Evolutionary conservation across 1,140 invertebrate genomes (phyloP), one percentile per base, ranked within the genome.

Genomic region (Drosophila watanabei): DNA sequence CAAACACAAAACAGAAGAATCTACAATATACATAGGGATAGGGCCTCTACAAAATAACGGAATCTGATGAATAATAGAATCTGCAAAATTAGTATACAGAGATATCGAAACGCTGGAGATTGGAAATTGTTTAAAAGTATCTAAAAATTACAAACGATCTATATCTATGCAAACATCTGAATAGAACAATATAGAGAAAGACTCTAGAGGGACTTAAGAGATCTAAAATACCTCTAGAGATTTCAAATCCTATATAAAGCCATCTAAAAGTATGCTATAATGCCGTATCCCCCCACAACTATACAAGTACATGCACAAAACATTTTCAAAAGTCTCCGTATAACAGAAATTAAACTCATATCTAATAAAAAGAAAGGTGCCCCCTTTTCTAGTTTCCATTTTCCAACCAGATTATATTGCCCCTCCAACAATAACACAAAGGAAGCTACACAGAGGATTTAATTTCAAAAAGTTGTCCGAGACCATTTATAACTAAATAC

Each of bases 401-500:
- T 37, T 10, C 18, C 52, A 37, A 37, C 8, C 33, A 56, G 33
- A 56, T 24, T 39, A 24, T n/a, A 37, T 37, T 37, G 33, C 52
- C 20, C 14, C 35, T 24, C 52, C 46, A 28, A 28, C 18, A 28
- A 52, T 20, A 66, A 45, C 49, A 37, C 61, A 65, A 51, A 65
- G 59, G 35, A 43, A 39, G 9, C 20, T 24, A 56, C 20, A 16
- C 35, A 20, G 16, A 32, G 33, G 24, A 28, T 14, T 28, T 52
- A 6, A 63, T 49, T 37, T 28, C 16, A 8, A 16, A 68, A 20
- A 46, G 62, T 70, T 45, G 58, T 66, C 14, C 30, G 61, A 28
- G 48, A 45, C 13, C 62, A 51, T 52, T 28, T 41, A 45, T 14
- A 66, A 66, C 37, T 43, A 70, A 66, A 66, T 54, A 54, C 32